A percentile compares a stretch with the other conserved stretches of the same genome.
Conservation (phyloP, 1,140 invertebrate genomes). For the Ooceraea biroi region DNA sequence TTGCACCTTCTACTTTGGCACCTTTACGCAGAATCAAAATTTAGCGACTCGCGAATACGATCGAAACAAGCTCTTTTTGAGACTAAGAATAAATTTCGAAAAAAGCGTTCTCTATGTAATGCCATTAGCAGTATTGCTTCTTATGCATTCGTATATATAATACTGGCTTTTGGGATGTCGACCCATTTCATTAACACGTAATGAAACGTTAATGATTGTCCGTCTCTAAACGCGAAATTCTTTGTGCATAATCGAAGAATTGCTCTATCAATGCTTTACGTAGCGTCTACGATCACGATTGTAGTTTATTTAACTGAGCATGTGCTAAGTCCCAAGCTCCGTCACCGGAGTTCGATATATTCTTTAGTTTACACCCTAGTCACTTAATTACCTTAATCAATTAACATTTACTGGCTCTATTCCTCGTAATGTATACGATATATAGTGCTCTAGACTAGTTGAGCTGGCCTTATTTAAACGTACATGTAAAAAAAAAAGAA, state of each 20-base stretch:
- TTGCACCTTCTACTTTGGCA: conserved; percentile 83
- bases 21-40: conserved; percentile 66
- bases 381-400: conserved; percentile 64
- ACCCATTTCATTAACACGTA: conserved; percentile 69
- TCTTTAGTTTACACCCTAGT: conserved; percentile 73
- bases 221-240: conserved; percentile 86
- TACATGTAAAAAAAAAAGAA: conserved; percentile 58
- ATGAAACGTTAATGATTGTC: conserved; percentile 85
- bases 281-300: conserved; percentile 81
- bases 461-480: conserved; percentile 84
- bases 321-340: conserved; percentile 87
- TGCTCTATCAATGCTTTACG: conserved; percentile 68
- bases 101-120: conserved; percentile 47
- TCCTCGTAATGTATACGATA: conserved; percentile 76
- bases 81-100: conserved; percentile 21
- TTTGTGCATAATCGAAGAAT: conserved; percentile 79
- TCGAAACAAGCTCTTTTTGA: conserved; percentile 26
- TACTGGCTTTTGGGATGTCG: conserved; percentile 83
- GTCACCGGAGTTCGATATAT: conserved; percentile 83
- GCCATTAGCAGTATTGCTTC: conserved; percentile 64
- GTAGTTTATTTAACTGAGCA: conserved; percentile 86
- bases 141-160: conserved; percentile 78
- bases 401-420: conserved; percentile 82
- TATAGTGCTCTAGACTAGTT: conserved; percentile 86
- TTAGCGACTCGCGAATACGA: conserved; percentile 40